Base-by-base conservation (phyloP, 2,797 vertebrate species). In the Atherinosoma microstoma region DNA sequence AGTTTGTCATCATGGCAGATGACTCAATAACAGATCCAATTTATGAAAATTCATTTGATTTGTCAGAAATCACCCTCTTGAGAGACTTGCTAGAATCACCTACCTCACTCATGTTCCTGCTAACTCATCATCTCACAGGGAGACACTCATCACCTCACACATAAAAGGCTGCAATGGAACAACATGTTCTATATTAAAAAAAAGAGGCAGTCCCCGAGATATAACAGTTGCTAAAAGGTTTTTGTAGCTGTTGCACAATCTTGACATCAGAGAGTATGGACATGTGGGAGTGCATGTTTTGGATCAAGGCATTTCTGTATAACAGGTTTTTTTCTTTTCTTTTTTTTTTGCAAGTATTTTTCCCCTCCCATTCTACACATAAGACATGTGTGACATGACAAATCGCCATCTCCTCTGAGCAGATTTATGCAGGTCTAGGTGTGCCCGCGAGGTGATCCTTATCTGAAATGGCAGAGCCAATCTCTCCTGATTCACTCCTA, bases 401-500 rank as follows among this genome's bases (percentile, higher is more conserved):
- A 91, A 91, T 93, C 87, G 79, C 73, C 79, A 82, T 91, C 89
- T 92, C 69, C 80, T 71, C 85, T 76, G 84, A 91, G 84, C 75
- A 84, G 89, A 91, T 93, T 92, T 91, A 89, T 91, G 90, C 90
- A 87, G 87, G 90, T 84, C 89, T 89, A 88, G 89, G 90, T 94
- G 89, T 89, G 91, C 92, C 87, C 75, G 78, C 83, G 35, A 91
- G 90, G 87, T 89, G 90, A 94, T 93, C 84, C 86, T 91, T 90
- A 93, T 93, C 93, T 89, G 83, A 89, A 91, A 90, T 86, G 88
- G 88, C 84, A 89, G 87, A 90, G 85, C 86, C 89, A 88, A 91
- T 93, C 91, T 94, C 87, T 81, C 81, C 87, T 90, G 90, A 93
- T 93, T 89, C 89, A 84, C 85, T 91, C 88, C 90, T 92, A 92